phyloP scores from a whole-genome alignment of 2,797 vertebrate species.

The Sebastolobus alascanus region DNA sequence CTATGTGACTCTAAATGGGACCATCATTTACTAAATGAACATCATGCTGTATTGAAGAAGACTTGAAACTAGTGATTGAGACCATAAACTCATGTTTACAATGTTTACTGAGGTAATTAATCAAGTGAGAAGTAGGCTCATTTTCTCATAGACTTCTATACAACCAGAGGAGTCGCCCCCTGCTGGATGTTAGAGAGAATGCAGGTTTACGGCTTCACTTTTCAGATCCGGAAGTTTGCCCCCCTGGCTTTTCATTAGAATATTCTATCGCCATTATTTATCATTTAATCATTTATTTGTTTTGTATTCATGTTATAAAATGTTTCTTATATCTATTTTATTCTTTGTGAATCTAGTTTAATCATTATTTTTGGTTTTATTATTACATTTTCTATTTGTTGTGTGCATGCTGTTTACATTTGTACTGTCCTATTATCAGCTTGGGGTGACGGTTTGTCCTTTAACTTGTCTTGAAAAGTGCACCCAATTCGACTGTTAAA shows the following conservation, averaged over 20 bases:
- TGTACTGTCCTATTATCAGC: not conserved
- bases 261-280: not conserved
- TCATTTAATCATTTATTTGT: not conserved
- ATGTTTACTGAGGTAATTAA: too few species aligned
- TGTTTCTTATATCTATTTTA: not conserved
- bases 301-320: not conserved
- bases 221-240: too few species aligned
- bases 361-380: not conserved
- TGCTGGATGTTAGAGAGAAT: too few species aligned
- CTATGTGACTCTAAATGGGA: too few species aligned
- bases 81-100: fast-evolving
- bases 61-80: too few species aligned
- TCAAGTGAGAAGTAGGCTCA: too few species aligned
- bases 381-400: not conserved
- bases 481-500: too few species aligned
- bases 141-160: too few species aligned
- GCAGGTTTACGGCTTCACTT: too few species aligned
- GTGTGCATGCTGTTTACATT: not conserved
- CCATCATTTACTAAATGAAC: too few species aligned
- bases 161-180: too few species aligned
- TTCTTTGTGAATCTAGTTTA: not conserved
- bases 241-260: not conserved
- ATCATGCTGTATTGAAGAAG: too few species aligned
- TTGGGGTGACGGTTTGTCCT: not conserved
- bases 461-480: not conserved